phyloP scores from a whole-genome alignment of 2,113 vertebrate species.

The Menura novaehollandiae region DNA sequence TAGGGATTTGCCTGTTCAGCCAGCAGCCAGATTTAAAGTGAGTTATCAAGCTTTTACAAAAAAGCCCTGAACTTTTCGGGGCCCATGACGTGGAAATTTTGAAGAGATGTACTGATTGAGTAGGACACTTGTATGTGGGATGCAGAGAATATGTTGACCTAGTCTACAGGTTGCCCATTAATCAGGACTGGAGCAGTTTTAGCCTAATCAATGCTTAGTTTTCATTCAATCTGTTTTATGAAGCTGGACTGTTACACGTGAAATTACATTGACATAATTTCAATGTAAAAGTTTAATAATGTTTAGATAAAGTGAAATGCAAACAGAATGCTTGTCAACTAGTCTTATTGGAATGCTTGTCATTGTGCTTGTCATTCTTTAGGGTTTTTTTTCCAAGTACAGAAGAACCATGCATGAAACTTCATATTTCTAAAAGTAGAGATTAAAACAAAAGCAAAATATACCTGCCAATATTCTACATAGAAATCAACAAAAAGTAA shows the following conservation, averaged over 20 bases:
- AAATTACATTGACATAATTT: not conserved
- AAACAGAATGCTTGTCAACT: slow-evolving; percentile 15
- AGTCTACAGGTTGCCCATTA: not conserved
- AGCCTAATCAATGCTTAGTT: not conserved
- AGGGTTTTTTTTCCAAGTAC: not conserved
- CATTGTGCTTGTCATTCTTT: not conserved
- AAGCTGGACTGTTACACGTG: not conserved
- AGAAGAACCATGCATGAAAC: slow-evolving; percentile 40
- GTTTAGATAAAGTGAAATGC: slow-evolving; percentile 29
- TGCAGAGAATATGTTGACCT: not conserved
- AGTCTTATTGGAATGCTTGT: slow-evolving; percentile 6
- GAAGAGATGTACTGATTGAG: not conserved
- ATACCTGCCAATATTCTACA: not conserved
- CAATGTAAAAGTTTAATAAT: slow-evolving; percentile 15
- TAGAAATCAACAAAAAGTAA: not conserved
- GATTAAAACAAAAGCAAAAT: slow-evolving; percentile 9
- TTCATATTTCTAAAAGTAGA: not conserved
- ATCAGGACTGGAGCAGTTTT: not conserved
- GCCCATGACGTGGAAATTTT: not conserved
- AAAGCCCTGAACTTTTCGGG: not conserved
- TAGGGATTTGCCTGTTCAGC: not conserved
- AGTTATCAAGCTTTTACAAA: not conserved
- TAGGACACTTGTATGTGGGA: too few relatives aligned
- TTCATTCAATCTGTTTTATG: not conserved
- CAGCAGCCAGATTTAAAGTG: not conserved